phyloP scores from a whole-genome alignment of 2,113 vertebrate species.

The Thinocorus orbignyianus region DNA sequence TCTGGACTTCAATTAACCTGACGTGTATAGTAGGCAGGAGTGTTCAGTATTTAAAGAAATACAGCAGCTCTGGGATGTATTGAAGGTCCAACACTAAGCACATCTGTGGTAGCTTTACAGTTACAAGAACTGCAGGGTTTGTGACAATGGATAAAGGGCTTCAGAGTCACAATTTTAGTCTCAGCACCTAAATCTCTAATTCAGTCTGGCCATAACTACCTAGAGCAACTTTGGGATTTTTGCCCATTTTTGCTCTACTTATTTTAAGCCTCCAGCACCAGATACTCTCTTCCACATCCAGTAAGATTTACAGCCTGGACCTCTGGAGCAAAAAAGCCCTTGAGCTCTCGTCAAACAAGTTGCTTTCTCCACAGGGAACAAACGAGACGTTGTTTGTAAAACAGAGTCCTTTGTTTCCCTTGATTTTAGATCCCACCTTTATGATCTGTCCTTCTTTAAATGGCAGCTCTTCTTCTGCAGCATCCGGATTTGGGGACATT shows the following conservation, averaged over 20 bases:
- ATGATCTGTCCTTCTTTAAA: slow-evolving; percentile 98
- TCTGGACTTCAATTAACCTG: background rate
- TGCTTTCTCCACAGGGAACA: background rate
- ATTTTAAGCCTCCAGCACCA: background rate
- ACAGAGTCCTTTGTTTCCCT: fast-evolving
- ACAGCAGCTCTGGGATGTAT: background rate
- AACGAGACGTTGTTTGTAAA: background rate
- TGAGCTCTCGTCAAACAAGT: background rate
- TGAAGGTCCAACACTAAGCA: background rate
- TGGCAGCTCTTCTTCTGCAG: slow-evolving; percentile 92
- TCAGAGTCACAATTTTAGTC: background rate
- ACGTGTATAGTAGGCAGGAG: background rate
- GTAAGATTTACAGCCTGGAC: background rate
- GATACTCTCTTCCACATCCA: no score
- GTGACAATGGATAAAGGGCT: background rate
- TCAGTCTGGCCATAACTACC: background rate
- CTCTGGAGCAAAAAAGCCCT: background rate
- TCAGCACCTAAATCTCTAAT: background rate
- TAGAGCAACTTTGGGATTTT: background rate
- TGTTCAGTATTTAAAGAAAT: no score
- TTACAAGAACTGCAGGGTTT: background rate
- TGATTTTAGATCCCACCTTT: slow-evolving; percentile 77
- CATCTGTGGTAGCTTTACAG: background rate
- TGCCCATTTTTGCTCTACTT: background rate
- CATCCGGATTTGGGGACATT: slow-evolving; percentile 97